Conservation (phyloP, 2,888 invertebrate species). For the Spicauda simplicius region DNA sequence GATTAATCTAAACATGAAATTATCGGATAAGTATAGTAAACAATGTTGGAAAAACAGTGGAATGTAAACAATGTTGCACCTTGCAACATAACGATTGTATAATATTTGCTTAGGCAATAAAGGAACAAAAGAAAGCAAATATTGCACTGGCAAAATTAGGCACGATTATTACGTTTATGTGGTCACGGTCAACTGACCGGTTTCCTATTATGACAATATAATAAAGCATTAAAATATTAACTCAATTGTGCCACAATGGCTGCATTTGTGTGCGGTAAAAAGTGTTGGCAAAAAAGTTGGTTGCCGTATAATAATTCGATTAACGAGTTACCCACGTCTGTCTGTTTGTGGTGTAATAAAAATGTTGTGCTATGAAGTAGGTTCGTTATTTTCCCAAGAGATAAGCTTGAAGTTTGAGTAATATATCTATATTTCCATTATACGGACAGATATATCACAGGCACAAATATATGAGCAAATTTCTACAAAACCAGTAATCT, state of each 20-base stretch:
- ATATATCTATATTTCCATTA: background rate
- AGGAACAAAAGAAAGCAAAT: slow-evolving; percentile 58
- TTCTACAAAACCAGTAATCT: too few relatives aligned
- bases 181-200: slow-evolving; percentile 71
- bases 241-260: slow-evolving; percentile 25
- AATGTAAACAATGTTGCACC: slow-evolving; percentile 48
- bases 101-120: slow-evolving; percentile 43
- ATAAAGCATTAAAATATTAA: slow-evolving; percentile 42
- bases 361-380: background rate
- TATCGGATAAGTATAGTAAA: background rate
- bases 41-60: too few relatives aligned
- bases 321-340: slow-evolving; percentile 16
- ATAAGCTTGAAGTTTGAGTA: background rate
- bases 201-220: slow-evolving; percentile 49
- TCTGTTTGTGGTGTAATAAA: slow-evolving; percentile 8
- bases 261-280: background rate
- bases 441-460: too few relatives aligned
- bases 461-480: too few relatives aligned
- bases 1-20: slow-evolving; percentile 9
- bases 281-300: background rate
- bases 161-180: slow-evolving; percentile 64
- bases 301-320: slow-evolving; percentile 15
- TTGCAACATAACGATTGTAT: slow-evolving; percentile 57
- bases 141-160: slow-evolving; percentile 60
- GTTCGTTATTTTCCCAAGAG: slow-evolving; percentile 1